Base-by-base conservation (phyloP, 2,113 vertebrate genomes). In the Paradisaea rubra region DNA sequence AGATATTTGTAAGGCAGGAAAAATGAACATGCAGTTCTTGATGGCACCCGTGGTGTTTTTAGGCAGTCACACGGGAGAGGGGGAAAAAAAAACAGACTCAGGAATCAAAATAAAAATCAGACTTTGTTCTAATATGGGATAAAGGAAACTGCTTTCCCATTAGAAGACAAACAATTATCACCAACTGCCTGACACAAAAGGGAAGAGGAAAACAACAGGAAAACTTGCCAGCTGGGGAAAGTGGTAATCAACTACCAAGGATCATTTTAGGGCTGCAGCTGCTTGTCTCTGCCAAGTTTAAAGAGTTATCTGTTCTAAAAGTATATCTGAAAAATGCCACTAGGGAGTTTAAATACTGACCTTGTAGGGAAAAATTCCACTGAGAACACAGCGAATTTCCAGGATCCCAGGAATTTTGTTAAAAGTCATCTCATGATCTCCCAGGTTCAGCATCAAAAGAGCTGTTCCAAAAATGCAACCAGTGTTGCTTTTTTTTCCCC, bases 291-390 rank as follows among this genome's bases (percentile, higher is more conserved):
- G 81, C 85, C 74, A 91, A 86, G 52, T 71, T 91, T 47, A 52
- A 80, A 70, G 74, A 65, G 74, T 82, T 77, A 66, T 87, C 66
- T 88, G 41, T 89, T 93, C 81, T 83, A 86, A 94, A 93, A 96
- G 50, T 52, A 35, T 56, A 88, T 47, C 49, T 2, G 3, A 91
- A 54, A 91, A 76, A 66, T 7, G 28, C 37, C 88, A 45, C 59
- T 22, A 28, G 93, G 81, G 93, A 94, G 33, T 86, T 93, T 54
- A 93, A 83, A 60, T 59, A 93, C 91, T 94, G 94, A 96, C 91
- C 95, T 97, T 97, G 88, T 96, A 94, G 71, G 95, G 93, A 93
- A 95, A 91, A 92, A 85, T 72, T 96, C 87, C 87, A 91, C 27
- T 7, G 56, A 65, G 68, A 71, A 70, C 33, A 68, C 18, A 64